Evolutionary conservation across 2,888 invertebrate genomes (phyloP), one percentile per base, ranked within the genome.

Genomic region (Hipparchia sbordonii): DNA sequence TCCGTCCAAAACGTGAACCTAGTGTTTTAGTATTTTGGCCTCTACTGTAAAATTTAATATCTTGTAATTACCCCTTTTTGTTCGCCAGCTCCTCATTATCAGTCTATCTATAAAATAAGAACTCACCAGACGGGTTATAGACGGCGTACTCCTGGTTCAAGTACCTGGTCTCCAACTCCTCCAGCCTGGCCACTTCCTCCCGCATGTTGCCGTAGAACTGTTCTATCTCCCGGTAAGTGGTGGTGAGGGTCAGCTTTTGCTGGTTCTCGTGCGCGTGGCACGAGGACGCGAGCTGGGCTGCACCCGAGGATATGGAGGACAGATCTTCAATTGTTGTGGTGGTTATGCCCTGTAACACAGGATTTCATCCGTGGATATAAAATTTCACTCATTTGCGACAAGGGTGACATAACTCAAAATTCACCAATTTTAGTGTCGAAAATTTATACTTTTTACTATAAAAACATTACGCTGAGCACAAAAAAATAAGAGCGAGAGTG

Each of bases 121-220:
- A 77, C 84, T 83, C 9, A 94, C 94, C 94, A 10, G 89, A 87
- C 2, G 94, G 93, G 3, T 85, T 83, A 65, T 94, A 94, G 0
- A 88, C 77, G 59, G 80, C 86, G 48, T 90, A 94, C 68, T 92
- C 87, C 1, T 87, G 79, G 3, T 71, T 79, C 1, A 94, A 81
- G 69, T 85, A 90, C 7, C 79, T 79, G 0, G 70, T 80, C 78
- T 93, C 91, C 6, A 89, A 13, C 46, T 84, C 77, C 0, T 82
- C 86, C 0, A 82, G 72, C 6, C 51, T 66, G 0, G 78, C 74
- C 0, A 73, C 67, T 2, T 74, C 76, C 12, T 82, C 72, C 0
- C 72, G 56, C 0, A 78, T 52, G 1, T 65, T 66, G 2, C 69
- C 72, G 45, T 73, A 71, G 45, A 76, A 77, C 33, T 54, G 60